Evolutionary conservation across 35 echinoderm and acorn worm genomes (phyloP).

Genomic region (Apostichopus japonicus): DNA sequence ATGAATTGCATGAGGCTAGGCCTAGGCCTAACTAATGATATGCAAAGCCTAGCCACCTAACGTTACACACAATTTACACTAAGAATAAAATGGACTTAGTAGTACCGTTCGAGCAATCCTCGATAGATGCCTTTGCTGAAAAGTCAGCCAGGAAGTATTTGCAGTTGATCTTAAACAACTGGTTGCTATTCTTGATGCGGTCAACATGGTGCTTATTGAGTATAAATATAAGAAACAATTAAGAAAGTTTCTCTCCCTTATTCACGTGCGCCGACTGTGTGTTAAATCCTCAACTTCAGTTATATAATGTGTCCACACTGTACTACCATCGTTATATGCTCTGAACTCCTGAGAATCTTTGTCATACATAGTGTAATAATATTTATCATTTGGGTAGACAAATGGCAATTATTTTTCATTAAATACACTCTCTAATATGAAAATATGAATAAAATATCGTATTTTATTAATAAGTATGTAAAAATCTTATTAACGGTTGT

Average conservation of each 20-base stretch:
- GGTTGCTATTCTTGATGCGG: conserved; percentile 72
- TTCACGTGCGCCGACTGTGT: conserved; percentile 18
- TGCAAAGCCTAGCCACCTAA: background rate
- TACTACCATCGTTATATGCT: too few species aligned
- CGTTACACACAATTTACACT: too few species aligned
- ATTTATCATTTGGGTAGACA: too few species aligned
- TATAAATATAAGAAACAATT: background rate
- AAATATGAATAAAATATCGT: too few species aligned
- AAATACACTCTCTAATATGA: too few species aligned
- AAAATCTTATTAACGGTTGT: too few species aligned
- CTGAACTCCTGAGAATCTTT: background rate
- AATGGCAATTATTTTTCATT: too few species aligned
- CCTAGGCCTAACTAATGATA: background rate
- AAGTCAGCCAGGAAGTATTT: conserved; percentile 34
- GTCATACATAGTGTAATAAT: background rate
- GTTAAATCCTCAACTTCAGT: background rate
- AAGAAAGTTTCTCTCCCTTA: background rate
- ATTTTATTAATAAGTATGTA: too few species aligned
- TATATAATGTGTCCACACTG: too few species aligned
- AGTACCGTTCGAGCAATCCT: conserved; percentile 81
- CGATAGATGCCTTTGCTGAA: conserved; percentile 76
- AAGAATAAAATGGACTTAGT: too few species aligned
- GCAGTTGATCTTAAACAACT: conserved; percentile 76
- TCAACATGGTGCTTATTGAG: conserved; percentile 54
- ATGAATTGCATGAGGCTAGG: background rate